phyloP scores from a whole-genome alignment of 2,888 invertebrate genomes.

The Mesorhabditis belari region DNA sequence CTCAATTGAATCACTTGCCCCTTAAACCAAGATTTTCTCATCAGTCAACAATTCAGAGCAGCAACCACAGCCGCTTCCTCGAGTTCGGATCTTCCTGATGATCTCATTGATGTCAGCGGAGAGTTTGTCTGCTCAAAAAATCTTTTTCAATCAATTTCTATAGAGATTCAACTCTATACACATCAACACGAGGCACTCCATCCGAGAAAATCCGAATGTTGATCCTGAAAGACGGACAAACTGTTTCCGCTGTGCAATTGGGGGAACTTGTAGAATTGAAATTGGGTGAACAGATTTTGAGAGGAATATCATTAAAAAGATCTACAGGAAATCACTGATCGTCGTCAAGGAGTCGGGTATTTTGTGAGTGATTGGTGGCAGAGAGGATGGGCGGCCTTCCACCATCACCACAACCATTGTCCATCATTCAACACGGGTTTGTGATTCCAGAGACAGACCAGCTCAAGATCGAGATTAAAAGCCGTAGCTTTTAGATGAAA shows the following conservation, averaged over 20 bases:
- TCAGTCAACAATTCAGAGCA: too few species aligned
- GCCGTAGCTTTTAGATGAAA: too few species aligned
- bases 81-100: background rate
- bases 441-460: background rate
- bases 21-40: too few species aligned
- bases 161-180: background rate
- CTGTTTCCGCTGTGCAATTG: slow-evolving; percentile 42
- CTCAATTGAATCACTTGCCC: too few species aligned
- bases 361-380: slow-evolving; percentile 49
- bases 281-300: slow-evolving; percentile 31
- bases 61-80: background rate
- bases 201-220: slow-evolving; percentile 40
- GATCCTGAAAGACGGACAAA: slow-evolving; percentile 35
- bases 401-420: slow-evolving; percentile 45
- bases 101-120: background rate
- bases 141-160: background rate
- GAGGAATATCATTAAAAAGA: background rate
- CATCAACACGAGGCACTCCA: too few species aligned
- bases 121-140: background rate
- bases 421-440: slow-evolving; percentile 47
- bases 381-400: slow-evolving; percentile 48
- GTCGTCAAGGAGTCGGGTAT: slow-evolving; percentile 31
- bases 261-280: slow-evolving; percentile 42
- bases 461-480: too few species aligned
- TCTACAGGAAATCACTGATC: slow-evolving; percentile 10